Percentiles rank a stretch among this genome's conserved stretches.
Conservation (phyloP, 2,113 vertebrate genomes). For the Numenius arquata region DNA sequence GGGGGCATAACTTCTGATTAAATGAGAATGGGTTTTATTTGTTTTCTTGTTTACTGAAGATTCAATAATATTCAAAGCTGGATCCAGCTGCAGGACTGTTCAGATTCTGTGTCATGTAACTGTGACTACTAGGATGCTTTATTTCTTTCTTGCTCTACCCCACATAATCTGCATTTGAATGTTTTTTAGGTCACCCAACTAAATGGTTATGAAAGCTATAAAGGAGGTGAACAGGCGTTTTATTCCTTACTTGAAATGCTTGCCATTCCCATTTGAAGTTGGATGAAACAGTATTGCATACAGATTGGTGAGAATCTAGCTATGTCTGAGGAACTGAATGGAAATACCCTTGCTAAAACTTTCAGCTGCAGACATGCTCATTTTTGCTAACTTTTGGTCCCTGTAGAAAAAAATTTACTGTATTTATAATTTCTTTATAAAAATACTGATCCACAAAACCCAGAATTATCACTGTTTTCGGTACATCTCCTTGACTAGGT, state of each 20-base stretch:
- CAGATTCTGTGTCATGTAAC: not conserved
- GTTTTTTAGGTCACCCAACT: not conserved
- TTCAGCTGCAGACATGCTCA: not conserved
- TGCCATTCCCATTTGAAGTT: not conserved
- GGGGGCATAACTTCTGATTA: not conserved
- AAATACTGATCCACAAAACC: not conserved
- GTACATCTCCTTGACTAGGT: not conserved
- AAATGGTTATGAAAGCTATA: conserved; percentile 12
- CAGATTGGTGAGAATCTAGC: not conserved
- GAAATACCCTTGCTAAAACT: not conserved
- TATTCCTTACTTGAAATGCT: conserved; percentile 1
- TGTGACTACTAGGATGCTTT: not conserved
- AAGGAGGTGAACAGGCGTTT: conserved; percentile 14
- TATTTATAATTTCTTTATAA: not conserved
- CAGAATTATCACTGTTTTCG: not conserved
- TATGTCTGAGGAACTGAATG: not conserved
- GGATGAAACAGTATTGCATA: not conserved
- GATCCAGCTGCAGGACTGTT: not conserved
- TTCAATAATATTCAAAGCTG: not conserved
- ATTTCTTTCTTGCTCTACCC: not conserved
- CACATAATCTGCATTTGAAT: not conserved
- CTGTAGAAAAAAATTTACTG: not conserved
- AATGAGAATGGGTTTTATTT: not conserved
- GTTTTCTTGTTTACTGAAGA: not conserved
- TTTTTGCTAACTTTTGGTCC: not conserved